Evolutionary conservation across 2,113 vertebrate genomes (phyloP), one percentile per base, ranked within the genome.

Genomic region (Paracanthobrama guichenoti): DNA sequence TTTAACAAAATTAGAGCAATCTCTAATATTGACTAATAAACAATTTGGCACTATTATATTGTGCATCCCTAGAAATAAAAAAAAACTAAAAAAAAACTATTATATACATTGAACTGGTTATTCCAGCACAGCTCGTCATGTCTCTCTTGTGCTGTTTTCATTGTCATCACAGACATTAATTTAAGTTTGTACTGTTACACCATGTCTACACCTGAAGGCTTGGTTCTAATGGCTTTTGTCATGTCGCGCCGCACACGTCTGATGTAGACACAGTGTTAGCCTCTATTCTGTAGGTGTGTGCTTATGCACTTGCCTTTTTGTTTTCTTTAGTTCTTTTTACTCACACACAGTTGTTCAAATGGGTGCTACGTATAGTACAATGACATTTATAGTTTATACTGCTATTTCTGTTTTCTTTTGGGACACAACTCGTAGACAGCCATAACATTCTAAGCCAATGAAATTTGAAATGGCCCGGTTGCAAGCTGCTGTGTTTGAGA

Each of bases 381-480:
- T 59, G 26, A 12, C n/a, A 59, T 82, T 44, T 1, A 4, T 39
- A 48, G 26, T 44, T 16, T 16, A 48, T 12, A 10, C 13, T 71
- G 18, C 28, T 9, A 12, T 46, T 79, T 44, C 8, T 18, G 42
- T 26, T 24, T 82, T 60, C 48, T 44, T 55, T 73, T 44, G 35
- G 31, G 39, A 67, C 14, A 81, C 46, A 75, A 18, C 14, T 67
- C 46, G 44, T 46, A 78, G 59, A 53, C 46, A 26, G 24, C 28
- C 59, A 72, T 73, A 8, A 24, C n/a, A 46, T 72, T 50, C 44
- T 81, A 50, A 84, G 28, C 55, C 79, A 72, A 82, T 87, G 22
- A 48, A 82, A 85, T 72, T 79, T 81, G 77, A 81, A 83, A 74
- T 44, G 55, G n/a, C 24, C 53, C 60, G 39, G 4, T 39, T n/a